These are phyloP conservation scores for Pristionchus arcanus DNA, from an alignment of 2,888 invertebrate genomes.

Conservation along the genomic window DNA sequence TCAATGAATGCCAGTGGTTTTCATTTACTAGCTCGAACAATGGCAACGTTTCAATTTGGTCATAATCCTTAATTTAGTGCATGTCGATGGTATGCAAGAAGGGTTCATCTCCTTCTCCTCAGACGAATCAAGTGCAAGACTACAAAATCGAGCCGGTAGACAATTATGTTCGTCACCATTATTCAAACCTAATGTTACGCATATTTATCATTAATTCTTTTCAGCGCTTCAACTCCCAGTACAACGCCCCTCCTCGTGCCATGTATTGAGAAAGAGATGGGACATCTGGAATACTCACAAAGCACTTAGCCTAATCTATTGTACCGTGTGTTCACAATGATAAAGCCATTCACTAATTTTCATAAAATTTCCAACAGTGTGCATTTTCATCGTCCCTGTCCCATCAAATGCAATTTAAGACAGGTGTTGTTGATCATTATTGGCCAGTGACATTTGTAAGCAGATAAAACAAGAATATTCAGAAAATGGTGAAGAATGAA, in stretches of 20 bases:
- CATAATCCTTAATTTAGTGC: neutral
- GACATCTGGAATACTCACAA: neutral
- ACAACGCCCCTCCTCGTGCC: conserved; percentile 34
- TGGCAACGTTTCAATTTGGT: neutral
- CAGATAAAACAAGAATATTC: no score
- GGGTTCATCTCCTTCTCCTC: neutral
- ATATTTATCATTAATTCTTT: neutral
- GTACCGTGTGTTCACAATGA: neutral
- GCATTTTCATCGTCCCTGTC: no score
- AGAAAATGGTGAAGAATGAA: no score
- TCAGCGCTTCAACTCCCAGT: conserved; percentile 26
- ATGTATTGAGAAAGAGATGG: neutral
- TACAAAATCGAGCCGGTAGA: conserved; percentile 46
- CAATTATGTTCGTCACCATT: neutral
- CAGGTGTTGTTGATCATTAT: no score
- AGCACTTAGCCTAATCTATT: neutral
- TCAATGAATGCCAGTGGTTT: no score
- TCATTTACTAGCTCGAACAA: neutral
- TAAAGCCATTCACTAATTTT: neutral
- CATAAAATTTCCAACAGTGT: no score
- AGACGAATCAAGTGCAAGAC: conserved; percentile 39
- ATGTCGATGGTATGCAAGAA: conserved; percentile 39
- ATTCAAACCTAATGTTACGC: neutral
- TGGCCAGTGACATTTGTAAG: no score
- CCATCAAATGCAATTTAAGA: no score